Percentiles rank a stretch among this genome's conserved stretches.
These are phyloP conservation scores for Troides helena DNA, from an alignment of 2,888 invertebrate genomes.

Conservation along the genomic window DNA sequence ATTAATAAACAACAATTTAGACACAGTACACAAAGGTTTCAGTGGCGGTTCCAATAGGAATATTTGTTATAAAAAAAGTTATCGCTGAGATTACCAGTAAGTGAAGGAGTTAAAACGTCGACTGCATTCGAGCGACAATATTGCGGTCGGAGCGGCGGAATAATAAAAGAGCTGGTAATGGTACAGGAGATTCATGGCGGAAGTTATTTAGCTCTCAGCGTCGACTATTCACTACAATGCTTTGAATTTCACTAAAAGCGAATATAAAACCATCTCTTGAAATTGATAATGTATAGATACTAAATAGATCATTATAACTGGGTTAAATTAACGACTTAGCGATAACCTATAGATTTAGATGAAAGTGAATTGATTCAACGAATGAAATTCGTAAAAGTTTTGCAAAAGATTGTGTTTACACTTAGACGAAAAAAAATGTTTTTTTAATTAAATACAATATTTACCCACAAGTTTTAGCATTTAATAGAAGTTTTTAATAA, in stretches of 20 bases:
- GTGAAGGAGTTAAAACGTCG: conserved; percentile 22
- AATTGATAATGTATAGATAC: neutral
- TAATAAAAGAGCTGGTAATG: conserved; percentile 27
- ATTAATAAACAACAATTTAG: neutral
- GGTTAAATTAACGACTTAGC: neutral
- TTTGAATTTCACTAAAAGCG: conserved; percentile 23
- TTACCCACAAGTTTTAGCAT: neutral
- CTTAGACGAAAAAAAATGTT: neutral
- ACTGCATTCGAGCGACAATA: conserved; percentile 24
- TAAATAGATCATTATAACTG: neutral
- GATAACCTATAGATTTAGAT: neutral
- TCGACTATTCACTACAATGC: conserved; percentile 18
- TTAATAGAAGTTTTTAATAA: neutral
- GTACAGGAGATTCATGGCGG: conserved; percentile 25
- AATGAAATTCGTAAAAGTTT: neutral
- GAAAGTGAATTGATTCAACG: neutral
- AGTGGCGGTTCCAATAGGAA: neutral
- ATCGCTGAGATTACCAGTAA: conserved; percentile 11
- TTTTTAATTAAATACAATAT: neutral
- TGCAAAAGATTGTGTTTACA: neutral
- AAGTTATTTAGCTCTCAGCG: conserved; percentile 21
- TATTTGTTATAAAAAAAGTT: conserved; percentile 5
- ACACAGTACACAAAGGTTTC: neutral
- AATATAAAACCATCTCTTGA: conserved; percentile 4
- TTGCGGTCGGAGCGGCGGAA: conserved; percentile 26